Percentiles rank a stretch among this genome's conserved stretches.
These are phyloP conservation scores for Papilio aristodemus DNA, from an alignment of 1,140 invertebrate species.

Conservation along the genomic window DNA sequence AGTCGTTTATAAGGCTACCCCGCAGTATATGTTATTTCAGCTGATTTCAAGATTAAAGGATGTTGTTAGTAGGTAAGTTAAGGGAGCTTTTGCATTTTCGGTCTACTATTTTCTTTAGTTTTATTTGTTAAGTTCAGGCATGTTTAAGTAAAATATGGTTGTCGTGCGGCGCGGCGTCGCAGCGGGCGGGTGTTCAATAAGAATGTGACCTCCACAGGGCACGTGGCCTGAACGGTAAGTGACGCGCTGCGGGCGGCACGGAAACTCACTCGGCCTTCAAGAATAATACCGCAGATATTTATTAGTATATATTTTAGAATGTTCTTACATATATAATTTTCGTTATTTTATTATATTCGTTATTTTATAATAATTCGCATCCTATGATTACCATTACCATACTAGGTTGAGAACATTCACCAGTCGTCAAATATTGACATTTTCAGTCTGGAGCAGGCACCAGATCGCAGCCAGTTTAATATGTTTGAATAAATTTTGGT, in stretches of 20 bases:
- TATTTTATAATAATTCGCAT: background rate
- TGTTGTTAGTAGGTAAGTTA: too few relatives aligned
- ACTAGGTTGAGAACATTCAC: constrained; percentile 1
- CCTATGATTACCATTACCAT: background rate
- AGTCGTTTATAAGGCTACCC: too few relatives aligned
- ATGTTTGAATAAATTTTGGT: constrained; percentile 1
- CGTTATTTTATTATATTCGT: background rate
- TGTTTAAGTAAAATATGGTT: constrained; percentile 4
- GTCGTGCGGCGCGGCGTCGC: background rate
- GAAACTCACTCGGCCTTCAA: background rate
- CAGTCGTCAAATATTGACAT: constrained; percentile 13
- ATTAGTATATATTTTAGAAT: too few relatives aligned
- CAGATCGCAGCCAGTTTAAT: background rate
- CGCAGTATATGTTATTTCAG: too few relatives aligned
- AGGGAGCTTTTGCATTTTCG: too few relatives aligned
- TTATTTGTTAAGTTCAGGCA: background rate
- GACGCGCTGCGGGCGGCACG: background rate
- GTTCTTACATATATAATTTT: too few relatives aligned
- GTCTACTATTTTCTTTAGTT: background rate
- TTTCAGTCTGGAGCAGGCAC: constrained; percentile 1
- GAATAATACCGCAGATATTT: too few relatives aligned
- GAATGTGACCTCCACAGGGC: background rate
- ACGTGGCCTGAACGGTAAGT: background rate
- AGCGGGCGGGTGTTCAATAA: background rate
- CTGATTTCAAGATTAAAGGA: too few relatives aligned